These are phyloP conservation scores for Cynoglossus semilaevis DNA, from an alignment of 2,113 vertebrate genomes.

Conservation along the genomic window DNA sequence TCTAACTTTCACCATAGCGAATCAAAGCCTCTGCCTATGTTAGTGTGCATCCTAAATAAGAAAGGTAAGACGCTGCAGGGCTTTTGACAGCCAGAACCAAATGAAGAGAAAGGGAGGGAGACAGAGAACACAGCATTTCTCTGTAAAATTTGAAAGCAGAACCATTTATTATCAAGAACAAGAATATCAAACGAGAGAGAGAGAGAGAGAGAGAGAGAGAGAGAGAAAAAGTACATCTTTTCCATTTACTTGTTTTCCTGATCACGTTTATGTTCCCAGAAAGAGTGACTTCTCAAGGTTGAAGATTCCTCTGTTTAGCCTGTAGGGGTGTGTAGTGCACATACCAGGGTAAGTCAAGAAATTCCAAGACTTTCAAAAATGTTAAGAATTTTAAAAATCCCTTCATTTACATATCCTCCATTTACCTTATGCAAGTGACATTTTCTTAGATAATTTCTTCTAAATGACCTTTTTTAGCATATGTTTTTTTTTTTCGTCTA, in stretches of 20 bases:
- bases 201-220: background rate
- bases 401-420: too few species aligned
- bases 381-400: too few species aligned
- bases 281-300: slow-evolving; percentile 64
- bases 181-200: slow-evolving; percentile 79
- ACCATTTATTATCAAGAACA: slow-evolving; percentile 83
- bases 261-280: slow-evolving; percentile 61
- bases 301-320: slow-evolving; percentile 47
- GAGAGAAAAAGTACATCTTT: slow-evolving; percentile 45
- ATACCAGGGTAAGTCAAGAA: too few species aligned
- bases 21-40: slow-evolving; percentile 51
- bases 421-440: too few species aligned
- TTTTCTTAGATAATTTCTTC: too few species aligned
- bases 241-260: slow-evolving; percentile 63
- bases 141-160: slow-evolving; percentile 70
- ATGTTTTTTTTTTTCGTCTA: too few species aligned
- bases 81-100: slow-evolving; percentile 18
- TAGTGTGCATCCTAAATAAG: slow-evolving; percentile 39
- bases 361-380: too few species aligned
- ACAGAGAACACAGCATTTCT: slow-evolving; percentile 15
- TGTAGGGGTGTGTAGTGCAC: too few species aligned
- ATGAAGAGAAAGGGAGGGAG: slow-evolving; percentile 23
- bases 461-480: too few species aligned
- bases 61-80: slow-evolving; percentile 12
- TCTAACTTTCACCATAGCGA: slow-evolving; percentile 58